phyloP scores from a whole-genome alignment of 2,797 vertebrate species.

The Diplodus puntazzo region DNA sequence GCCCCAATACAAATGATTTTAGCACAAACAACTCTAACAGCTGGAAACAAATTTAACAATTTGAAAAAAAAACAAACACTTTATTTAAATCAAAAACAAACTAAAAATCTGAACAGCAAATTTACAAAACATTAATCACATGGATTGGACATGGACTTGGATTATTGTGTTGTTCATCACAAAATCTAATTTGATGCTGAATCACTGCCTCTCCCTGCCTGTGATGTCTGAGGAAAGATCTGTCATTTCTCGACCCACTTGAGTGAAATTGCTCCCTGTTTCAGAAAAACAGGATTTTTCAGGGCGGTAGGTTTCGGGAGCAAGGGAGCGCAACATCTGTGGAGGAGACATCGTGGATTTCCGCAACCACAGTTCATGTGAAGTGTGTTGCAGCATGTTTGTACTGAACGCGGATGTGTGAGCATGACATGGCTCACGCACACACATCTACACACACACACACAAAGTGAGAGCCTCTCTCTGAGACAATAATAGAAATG shows the following conservation, averaged over 20 bases:
- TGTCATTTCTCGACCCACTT: slow-evolving; percentile 28
- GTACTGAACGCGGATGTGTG: slow-evolving; percentile 19
- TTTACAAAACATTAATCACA: not conserved
- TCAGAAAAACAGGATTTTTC: slow-evolving; percentile 47
- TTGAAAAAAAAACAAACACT: not conserved
- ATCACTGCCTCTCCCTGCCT: not conserved
- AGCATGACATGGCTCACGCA: slow-evolving; percentile 19
- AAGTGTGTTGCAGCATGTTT: slow-evolving; percentile 29
- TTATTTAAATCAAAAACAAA: not conserved
- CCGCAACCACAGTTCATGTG: slow-evolving; percentile 15
- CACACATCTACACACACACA: slow-evolving; percentile 13
- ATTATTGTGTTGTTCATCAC: not conserved
- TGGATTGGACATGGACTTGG: no score
- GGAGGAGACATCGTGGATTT: slow-evolving; percentile 31
- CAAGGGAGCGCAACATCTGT: slow-evolving; percentile 1
- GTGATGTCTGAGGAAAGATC: slow-evolving; percentile 15
- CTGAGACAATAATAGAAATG: slow-evolving; percentile 63
- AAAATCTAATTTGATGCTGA: not conserved
- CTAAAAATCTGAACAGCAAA: not conserved
- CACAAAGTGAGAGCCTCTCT: slow-evolving; percentile 15
- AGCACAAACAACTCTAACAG: not conserved
- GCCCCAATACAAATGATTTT: not conserved
- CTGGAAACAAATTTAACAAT: not conserved
- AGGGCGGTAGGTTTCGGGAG: not conserved
- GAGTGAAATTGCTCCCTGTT: slow-evolving; percentile 47